Evolutionary conservation across 2,888 invertebrate species (phyloP), one percentile per base, ranked within the genome.

Genomic region (Melieria picta): DNA sequence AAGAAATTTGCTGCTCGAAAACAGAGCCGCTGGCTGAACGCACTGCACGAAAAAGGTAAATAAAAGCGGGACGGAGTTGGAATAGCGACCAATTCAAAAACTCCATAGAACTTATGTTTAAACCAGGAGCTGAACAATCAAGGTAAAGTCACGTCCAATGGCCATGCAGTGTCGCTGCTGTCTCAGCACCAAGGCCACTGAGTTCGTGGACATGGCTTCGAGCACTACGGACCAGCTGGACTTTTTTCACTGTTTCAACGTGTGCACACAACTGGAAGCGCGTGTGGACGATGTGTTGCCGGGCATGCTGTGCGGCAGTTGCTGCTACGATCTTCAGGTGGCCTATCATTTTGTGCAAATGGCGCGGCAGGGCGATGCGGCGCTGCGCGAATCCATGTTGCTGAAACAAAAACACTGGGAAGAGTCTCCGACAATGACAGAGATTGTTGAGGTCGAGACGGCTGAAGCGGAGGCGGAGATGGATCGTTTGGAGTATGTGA

Each of bases 181-280:
- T 45, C 69, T 78, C 4, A 76, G 69, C 48, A 74, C 74, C 4
- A 77, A 71, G 45, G 72, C 74, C 7, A 16, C 70, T 4, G 74
- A 77, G 46, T 78, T 76, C 48, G 74, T 79, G 7, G 73, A 75
- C 58, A 68, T 78, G 72, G 74, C 77, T 7, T 73, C 76, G 4
- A 52, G 71, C 1, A 56, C 76, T 4, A 60, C 73, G 1, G 65
- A 62, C 2, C 72, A 71, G 50, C 13, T 55, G 0, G 74, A 75
- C 3, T 76, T 75, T 11, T 66, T 76, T n/a, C 74, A 76, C 5
- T 75, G 73, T 62, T 78, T 78, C 48, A 76, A 73, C 43, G 66
- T 72, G 9, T 78, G 78, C 62, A 79, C 78, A 1, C 75, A 73
- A 6, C 69, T 79, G 56, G 45, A 73, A 61, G 77, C 76, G 0